phyloP scores from a whole-genome alignment of 2,113 vertebrate genomes.

The Ovis canadensis region DNA sequence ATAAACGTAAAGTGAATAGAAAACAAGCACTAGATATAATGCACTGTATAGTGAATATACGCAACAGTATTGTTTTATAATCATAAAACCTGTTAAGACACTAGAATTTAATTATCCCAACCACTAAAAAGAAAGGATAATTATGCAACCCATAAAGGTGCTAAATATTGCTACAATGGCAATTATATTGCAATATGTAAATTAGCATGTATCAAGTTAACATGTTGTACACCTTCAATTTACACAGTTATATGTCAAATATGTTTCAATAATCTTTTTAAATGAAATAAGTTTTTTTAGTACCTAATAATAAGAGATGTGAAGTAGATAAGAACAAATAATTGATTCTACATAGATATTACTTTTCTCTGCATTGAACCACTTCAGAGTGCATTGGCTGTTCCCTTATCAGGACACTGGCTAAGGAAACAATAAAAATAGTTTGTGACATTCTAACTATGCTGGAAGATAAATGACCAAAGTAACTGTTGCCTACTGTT shows the following conservation, averaged over 20 bases:
- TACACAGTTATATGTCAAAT: background rate
- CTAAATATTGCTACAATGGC: background rate
- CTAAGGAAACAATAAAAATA: background rate
- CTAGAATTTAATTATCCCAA: background rate
- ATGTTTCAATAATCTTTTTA: background rate
- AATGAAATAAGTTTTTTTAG: background rate
- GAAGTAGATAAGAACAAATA: background rate
- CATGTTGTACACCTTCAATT: background rate
- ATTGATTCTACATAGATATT: background rate
- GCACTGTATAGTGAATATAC: background rate
- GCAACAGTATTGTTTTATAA: background rate
- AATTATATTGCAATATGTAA: background rate
- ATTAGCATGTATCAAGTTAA: background rate
- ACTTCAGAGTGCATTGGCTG: background rate
- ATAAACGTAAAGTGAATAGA: background rate
- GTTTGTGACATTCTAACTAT: background rate
- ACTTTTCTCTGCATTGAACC: background rate
- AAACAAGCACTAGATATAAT: background rate
- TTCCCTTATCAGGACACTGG: background rate
- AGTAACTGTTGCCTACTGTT: background rate
- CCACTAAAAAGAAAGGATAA: background rate
- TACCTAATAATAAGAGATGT: background rate
- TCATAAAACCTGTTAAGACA: background rate
- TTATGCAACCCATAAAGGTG: background rate
- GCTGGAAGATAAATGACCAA: background rate